A percentile compares a stretch with the other conserved stretches of the same genome.
Evolutionary conservation across 2,113 vertebrate species (phyloP).

Genomic region (Tursiops truncatus): DNA sequence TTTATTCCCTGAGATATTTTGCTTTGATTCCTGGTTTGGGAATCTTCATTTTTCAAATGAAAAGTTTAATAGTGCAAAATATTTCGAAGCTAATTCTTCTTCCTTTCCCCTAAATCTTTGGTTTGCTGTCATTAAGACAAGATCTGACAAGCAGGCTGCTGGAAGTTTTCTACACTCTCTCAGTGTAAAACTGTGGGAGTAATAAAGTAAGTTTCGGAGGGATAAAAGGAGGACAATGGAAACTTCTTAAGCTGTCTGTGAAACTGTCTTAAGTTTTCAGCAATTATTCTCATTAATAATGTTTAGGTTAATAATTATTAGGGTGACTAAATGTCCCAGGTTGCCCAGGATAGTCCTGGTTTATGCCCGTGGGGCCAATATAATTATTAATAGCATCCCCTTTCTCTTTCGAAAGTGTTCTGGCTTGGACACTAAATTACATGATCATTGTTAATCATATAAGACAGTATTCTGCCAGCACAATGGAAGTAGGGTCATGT

Average conservation of each 20-base stretch:
- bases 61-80: conserved; percentile 29
- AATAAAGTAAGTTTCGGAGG: neutral
- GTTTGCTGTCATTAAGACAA: conserved; percentile 39
- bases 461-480: neutral
- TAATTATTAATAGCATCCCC: neutral
- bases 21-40: neutral
- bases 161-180: neutral
- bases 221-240: neutral
- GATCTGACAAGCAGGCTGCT: conserved; percentile 5
- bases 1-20: conserved; percentile 6
- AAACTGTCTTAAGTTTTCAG: conserved; percentile 11
- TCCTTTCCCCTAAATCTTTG: neutral
- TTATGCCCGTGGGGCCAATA: neutral
- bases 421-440: neutral
- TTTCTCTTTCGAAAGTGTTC: conserved; percentile 18
- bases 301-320: conserved; percentile 2
- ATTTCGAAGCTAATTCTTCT: conserved; percentile 37
- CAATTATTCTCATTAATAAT: neutral
- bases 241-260: conserved; percentile 33
- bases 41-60: conserved; percentile 15
- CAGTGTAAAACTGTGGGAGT: neutral
- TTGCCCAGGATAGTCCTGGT: neutral
- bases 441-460: neutral
- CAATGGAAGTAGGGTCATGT: neutral
- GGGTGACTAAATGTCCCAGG: neutral